Base-by-base conservation (phyloP, 2,113 vertebrate species). In the Pantherophis guttatus region DNA sequence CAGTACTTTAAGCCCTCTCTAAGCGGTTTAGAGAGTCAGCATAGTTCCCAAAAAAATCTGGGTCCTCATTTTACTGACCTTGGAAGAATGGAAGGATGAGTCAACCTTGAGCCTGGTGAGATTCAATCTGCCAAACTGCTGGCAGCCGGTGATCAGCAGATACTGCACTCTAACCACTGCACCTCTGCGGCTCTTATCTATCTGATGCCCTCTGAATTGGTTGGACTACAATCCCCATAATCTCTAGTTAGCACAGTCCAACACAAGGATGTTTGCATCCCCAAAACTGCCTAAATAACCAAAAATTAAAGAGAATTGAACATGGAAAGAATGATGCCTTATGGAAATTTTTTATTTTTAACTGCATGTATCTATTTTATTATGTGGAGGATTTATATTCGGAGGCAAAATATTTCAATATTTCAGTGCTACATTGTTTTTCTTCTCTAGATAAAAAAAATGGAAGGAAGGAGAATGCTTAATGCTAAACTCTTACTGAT, bases 261-360 rank as follows among this genome's bases (percentile, higher is more conserved):
- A 44, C 50, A 53, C 48, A 29, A 52, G 86, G 26, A 87, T 53
- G 5, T 24, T 29, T 53, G 44, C 13, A 29, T 81, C 33, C 17
- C 17, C 10, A 70, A 29, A n/a, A 3, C 15, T 48, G 54, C 44
- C 48, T 39, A 88, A 9, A 26, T 86, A 93, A 94, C 52, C 17
- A 91, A 91, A 97, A 95, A 97, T 95, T 94, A 96, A 89, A 89
- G 96, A 54, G 53, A 95, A 96, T 90, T 91, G 57, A 96, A 96
- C 13, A 89, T 50, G 87, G 2, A 3, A 91, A 33, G 33, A 96
- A 94, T 0, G 0, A 95, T 70, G 93, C 95, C 33, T 94, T 92
- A 58, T 93, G 93, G 93, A 96, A 96, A 96, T 54, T 62, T 62
- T 88, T 95, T 95, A 89, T 94, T 94, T 91, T 93, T 89, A 86